A percentile compares a stretch with the other conserved stretches of the same genome.
Conservation (phyloP, 2,113 vertebrate genomes). For the Phalacrocorax aristotelis region DNA sequence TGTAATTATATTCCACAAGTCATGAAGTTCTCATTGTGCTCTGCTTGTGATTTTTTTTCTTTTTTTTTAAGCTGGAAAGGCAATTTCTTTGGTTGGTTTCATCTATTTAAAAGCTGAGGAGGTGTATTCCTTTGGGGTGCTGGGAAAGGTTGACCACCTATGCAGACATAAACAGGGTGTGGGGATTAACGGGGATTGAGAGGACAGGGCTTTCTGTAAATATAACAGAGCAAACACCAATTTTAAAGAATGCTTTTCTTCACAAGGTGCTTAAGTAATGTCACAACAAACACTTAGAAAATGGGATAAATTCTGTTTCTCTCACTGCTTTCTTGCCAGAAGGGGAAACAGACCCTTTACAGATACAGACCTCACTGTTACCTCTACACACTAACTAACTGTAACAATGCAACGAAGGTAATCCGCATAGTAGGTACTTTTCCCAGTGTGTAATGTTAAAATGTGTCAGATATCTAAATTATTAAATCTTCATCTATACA, state of each 20-base stretch:
- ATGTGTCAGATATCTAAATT: neutral
- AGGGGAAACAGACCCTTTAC: neutral
- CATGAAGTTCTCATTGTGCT: neutral
- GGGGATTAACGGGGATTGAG: neutral
- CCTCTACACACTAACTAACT: neutral
- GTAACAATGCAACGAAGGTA: neutral
- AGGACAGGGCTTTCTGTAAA: neutral
- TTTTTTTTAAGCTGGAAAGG: neutral
- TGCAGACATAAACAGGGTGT: neutral
- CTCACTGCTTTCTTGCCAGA: neutral
- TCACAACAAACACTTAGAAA: neutral
- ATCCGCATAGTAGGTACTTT: neutral
- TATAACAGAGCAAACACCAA: neutral
- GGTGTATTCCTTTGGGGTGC: neutral
- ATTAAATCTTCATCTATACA: neutral
- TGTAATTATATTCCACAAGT: constrained; percentile 28
- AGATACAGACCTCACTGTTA: neutral
- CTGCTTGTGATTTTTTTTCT: neutral
- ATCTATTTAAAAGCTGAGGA: neutral
- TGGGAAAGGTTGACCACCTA: neutral
- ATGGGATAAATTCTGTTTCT: neutral
- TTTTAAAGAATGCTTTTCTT: neutral
- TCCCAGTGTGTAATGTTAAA: neutral
- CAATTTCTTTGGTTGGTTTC: constrained; percentile 15
- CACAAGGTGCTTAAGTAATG: neutral